Base-by-base conservation (phyloP, 2,113 vertebrate species). In the Callorhinus ursinus region DNA sequence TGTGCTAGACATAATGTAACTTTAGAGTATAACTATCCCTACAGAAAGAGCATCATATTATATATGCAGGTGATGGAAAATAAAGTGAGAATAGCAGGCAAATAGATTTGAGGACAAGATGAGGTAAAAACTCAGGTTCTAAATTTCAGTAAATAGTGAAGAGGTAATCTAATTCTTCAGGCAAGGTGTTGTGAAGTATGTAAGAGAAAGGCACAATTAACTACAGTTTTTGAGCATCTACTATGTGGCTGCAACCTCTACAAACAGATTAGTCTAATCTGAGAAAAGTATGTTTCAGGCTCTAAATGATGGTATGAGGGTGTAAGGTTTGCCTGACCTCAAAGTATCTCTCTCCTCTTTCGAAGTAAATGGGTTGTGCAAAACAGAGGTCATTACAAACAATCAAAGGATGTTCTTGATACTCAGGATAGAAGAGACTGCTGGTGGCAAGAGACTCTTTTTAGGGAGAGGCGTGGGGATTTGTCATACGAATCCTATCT, bases 301-400 rank as follows among this genome's bases (percentile, higher is more conserved):
- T 22, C n/a, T 24, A 21, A 95, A 39, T 5, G 1, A 12, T 16
- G 55, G 51, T 21, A 61, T 13, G 33, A 51, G 5, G 9, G 7
- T 65, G 26, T 24, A 46, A 46, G 5, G 5, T 46, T 84, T 89
- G 0, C 31, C 76, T 83, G 39, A 72, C 65, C 89, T 42, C 79
- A 90, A 88, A 92, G 61, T 36, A 71, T 7, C 18, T 72, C 4
- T 84, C 53, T 95, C 12, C 24, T 96, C 36, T 86, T 90, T 96
- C 51, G 51, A 85, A 88, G 21, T 87, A 88, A 94, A 88, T 90
- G 39, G 16, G 53, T 81, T 81, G n/a, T 93, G 28, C 9, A 36
- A 93, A 87, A 57, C 59, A 90, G 13, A 74, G 14, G 33, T 88
- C 51, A 93, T 90, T 81, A 71, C 16, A 36, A 84, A 67, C 42